Evolutionary conservation across 1,140 invertebrate genomes (phyloP), one percentile per base, ranked within the genome.

Genomic region (Leptinotarsa defecta): DNA sequence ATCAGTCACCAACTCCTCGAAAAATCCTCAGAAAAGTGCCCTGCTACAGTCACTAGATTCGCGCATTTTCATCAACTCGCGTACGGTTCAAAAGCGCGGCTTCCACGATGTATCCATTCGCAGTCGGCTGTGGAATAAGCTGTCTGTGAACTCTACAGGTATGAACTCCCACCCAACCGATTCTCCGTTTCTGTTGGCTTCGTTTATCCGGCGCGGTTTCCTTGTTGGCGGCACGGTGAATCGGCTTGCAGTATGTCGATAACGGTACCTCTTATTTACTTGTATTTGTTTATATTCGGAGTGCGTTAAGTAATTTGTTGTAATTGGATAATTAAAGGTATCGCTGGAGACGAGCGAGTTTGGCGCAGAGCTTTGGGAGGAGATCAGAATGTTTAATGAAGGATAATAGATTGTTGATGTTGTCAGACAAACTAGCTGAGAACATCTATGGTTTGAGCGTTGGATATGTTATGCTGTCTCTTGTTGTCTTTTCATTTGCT

Each of bases 81-180:
- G 64, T 22, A 15, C 64, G 20, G 13, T 13, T 15, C 13, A 65
- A 34, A 13, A 20, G 64, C 17, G 64, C 64, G 20, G 20, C 20
- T 34, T 22, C 15, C 4, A 65, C 64, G 64, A 15, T 65, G 13
- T 65, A 0, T 19, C n/a, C 64, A 43, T 43, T 43, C 34, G 34
- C 34, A 43, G 64, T 20, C 64, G 17, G 64, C 20, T 20, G 15
- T 22, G 64, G 27, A 65, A 65, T 65, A 34, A 65, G 73, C 76
- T 69, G 73, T 74, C 74, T 71, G 65, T 78, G 78, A 80, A 80
- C 79, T 78, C 79, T 80, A 80, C 79, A 80, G 79, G 79, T 80
- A 80, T 77, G 48, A 71, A 76, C 79, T 70, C 76, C 73, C 75
- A 77, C 73, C 65, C 74, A 64, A 64, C 34, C 43, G 75, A 43